phyloP scores from a whole-genome alignment of 2,113 vertebrate species.

The Cheirogaleus medius region DNA sequence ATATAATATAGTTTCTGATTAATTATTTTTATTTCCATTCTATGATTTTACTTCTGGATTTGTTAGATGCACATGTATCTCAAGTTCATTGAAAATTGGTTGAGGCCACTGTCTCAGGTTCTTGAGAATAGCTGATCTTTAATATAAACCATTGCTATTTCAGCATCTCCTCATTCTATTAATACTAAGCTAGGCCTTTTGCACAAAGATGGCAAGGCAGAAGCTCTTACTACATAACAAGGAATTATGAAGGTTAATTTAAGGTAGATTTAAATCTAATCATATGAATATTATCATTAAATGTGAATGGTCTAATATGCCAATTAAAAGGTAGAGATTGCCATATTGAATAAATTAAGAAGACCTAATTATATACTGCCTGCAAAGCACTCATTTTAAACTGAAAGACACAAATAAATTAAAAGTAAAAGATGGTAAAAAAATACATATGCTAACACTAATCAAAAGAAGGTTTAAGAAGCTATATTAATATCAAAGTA shows the following conservation, averaged over 20 bases:
- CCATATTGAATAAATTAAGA: not conserved
- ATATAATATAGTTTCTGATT: not conserved
- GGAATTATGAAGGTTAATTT: not conserved
- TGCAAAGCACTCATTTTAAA: not conserved
- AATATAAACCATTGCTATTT: not conserved
- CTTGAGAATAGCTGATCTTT: not conserved
- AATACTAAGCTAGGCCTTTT: not conserved
- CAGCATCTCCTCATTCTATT: not conserved
- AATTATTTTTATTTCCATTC: not conserved
- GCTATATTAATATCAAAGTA: not conserved
- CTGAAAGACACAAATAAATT: not conserved
- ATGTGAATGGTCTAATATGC: not conserved
- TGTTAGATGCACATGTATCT: not conserved
- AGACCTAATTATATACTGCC: not conserved
- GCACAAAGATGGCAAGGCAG: not conserved
- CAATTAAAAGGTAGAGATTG: not conserved
- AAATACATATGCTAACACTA: not conserved
- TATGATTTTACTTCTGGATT: not conserved
- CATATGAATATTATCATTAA: not conserved
- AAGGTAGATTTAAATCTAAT: not conserved
- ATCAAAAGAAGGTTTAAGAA: not conserved
- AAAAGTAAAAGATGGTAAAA: not conserved
- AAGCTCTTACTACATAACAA: not conserved
- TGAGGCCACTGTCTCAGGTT: not conserved
- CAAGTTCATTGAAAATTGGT: not conserved